A percentile compares a stretch with the other conserved stretches of the same genome.
These are phyloP conservation scores for Leptopterna dolabrata DNA, from an alignment of 2,888 invertebrate genomes.

Conservation along the genomic window DNA sequence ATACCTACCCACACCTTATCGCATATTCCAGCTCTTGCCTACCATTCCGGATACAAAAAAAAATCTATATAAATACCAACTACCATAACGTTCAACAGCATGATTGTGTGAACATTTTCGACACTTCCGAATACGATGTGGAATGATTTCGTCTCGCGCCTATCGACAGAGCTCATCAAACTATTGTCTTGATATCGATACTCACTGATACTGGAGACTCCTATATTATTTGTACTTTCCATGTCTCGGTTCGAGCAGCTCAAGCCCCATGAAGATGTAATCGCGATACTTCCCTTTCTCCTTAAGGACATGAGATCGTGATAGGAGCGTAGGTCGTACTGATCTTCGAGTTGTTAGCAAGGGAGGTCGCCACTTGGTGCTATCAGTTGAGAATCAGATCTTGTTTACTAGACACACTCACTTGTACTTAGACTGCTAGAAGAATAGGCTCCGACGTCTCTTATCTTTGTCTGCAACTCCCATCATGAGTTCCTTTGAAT, in stretches of 20 bases:
- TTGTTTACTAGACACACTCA: neutral
- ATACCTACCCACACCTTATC: too few relatives aligned
- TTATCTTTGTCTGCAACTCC: neutral
- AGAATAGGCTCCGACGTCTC: neutral
- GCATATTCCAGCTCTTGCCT: too few relatives aligned
- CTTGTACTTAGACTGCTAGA: neutral
- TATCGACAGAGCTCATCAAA: too few relatives aligned
- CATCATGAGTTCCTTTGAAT: neutral
- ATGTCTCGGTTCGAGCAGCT: neutral
- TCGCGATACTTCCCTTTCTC: neutral
- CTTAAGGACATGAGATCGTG: neutral
- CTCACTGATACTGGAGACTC: too few relatives aligned
- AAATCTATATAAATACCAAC: too few relatives aligned
- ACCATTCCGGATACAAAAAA: too few relatives aligned
- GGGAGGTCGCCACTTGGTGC: neutral
- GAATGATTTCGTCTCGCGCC: too few relatives aligned
- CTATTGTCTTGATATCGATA: too few relatives aligned
- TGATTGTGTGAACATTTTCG: too few relatives aligned
- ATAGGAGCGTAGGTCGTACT: neutral
- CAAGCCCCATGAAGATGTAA: neutral
- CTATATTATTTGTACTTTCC: neutral
- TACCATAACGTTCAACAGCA: too few relatives aligned
- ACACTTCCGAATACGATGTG: too few relatives aligned
- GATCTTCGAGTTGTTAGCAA: neutral
- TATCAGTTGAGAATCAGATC: neutral